phyloP scores from a whole-genome alignment of 2,797 vertebrate species.

The Muscicapa striata region DNA sequence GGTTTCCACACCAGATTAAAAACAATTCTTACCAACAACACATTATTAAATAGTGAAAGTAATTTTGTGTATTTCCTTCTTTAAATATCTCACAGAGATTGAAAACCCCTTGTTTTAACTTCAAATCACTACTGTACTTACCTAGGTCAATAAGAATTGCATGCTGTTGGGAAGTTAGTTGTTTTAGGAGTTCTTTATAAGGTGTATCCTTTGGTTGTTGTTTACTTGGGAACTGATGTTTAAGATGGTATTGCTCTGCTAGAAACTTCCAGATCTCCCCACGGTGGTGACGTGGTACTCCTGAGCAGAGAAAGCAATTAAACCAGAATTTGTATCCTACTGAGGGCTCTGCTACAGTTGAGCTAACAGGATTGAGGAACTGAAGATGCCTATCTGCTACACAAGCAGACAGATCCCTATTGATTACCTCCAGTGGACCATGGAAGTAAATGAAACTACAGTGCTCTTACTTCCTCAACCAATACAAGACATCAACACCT shows the following conservation, averaged over 20 bases:
- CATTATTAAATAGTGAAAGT: background rate
- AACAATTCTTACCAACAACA: background rate
- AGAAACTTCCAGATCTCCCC: constrained; percentile 98
- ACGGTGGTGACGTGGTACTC: constrained; percentile 92
- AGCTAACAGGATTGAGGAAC: constrained; percentile 8
- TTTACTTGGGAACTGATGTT: constrained; percentile 83
- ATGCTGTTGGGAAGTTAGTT: constrained; percentile 94
- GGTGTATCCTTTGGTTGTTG: constrained; percentile 84
- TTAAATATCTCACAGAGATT: background rate
- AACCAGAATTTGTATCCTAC: background rate
- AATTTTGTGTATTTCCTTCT: background rate
- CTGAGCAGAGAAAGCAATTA: constrained; percentile 68
- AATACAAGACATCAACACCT: background rate
- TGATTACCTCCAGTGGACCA: background rate
- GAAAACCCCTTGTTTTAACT: background rate
- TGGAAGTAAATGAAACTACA: background rate
- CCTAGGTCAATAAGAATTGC: constrained; percentile 97
- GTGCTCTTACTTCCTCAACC: background rate
- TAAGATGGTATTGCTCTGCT: constrained; percentile 90
- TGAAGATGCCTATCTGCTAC: background rate
- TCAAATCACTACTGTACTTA: constrained; percentile 67
- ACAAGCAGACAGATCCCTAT: background rate
- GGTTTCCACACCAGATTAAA: background rate
- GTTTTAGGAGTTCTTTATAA: constrained; percentile 95
- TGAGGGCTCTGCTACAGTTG: background rate